Evolutionary conservation across 2,888 invertebrate genomes (phyloP).

Genomic region (Bunonema sp.): DNA sequence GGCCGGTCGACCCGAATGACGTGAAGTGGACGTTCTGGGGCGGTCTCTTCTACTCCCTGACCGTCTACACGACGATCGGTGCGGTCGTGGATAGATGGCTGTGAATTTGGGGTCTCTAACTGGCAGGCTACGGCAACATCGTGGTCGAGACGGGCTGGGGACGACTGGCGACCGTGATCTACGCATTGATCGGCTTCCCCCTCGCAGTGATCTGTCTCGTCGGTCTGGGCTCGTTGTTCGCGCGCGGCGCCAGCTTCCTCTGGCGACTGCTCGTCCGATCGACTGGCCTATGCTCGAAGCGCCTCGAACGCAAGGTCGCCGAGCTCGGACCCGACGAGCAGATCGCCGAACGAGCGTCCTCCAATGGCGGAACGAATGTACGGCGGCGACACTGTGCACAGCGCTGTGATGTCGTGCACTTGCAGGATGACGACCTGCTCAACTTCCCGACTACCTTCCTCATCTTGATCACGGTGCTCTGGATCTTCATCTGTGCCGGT

Average conservation of each 20-base stretch:
- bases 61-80: conserved; percentile 50
- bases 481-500: conserved; percentile 30
- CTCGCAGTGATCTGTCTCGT: conserved; percentile 33
- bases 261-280: conserved; percentile 9
- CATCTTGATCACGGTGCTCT: conserved; percentile 26
- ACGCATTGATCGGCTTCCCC: conserved; percentile 37
- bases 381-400: no score
- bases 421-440: conserved; percentile 21
- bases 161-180: conserved; percentile 31
- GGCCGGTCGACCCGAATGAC: conserved; percentile 15
- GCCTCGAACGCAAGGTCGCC: conserved; percentile 11
- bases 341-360: not conserved
- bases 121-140: conserved; percentile 40
- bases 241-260: not conserved
- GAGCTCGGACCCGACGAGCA: conserved; percentile 2
- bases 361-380: conserved; percentile 1
- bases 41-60: conserved; percentile 35
- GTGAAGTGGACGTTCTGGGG: conserved; percentile 28
- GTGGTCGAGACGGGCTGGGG: conserved; percentile 27
- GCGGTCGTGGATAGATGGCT: no score
- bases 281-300: conserved; percentile 26
- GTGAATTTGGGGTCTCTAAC: no score
- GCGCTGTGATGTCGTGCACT: not conserved
- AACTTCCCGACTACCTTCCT: conserved; percentile 37
- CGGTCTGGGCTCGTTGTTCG: conserved; percentile 17